Percentiles rank a stretch among this genome's conserved stretches.
Conservation (phyloP, 92 coral and sea anemone species). For the Phenganax subtilis region DNA sequence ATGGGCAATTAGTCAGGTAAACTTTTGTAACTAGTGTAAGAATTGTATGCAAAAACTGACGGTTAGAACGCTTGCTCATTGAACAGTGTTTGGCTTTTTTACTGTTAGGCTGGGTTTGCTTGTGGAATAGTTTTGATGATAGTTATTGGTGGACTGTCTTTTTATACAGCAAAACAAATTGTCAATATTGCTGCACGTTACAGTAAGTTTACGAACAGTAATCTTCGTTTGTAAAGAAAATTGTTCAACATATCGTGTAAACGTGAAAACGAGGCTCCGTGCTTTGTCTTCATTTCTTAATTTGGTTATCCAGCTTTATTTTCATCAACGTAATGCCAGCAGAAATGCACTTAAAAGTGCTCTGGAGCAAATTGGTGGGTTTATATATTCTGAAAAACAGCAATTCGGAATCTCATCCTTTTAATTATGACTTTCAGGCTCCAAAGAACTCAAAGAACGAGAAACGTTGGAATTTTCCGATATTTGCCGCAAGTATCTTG, state of each 20-base stretch:
- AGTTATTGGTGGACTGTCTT: conserved; percentile 69
- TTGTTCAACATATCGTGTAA: neutral
- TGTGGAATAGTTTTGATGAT: conserved; percentile 74
- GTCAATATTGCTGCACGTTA: conserved; percentile 63
- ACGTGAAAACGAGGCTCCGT: neutral
- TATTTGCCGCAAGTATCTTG: conserved; percentile 73
- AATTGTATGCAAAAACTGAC: neutral
- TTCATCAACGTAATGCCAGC: neutral
- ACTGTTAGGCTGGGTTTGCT: conserved; percentile 85
- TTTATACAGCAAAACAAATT: conserved; percentile 77
- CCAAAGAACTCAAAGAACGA: conserved; percentile 53
- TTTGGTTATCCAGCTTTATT: too few relatives aligned
- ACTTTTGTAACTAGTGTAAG: neutral
- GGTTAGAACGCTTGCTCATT: neutral
- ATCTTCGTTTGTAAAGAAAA: too few relatives aligned
- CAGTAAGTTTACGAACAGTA: conserved; percentile 39
- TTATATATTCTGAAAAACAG: neutral
- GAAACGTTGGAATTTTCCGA: conserved; percentile 86
- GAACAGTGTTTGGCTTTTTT: neutral
- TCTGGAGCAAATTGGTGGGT: neutral
- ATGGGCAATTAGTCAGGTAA: conserved; percentile 95
- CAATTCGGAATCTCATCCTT: neutral
- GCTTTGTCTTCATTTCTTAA: neutral
- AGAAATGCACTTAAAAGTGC: neutral
- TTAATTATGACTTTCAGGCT: conserved; percentile 30